Base-by-base conservation (phyloP, 2,113 vertebrate species). In the Promerops cafer region DNA sequence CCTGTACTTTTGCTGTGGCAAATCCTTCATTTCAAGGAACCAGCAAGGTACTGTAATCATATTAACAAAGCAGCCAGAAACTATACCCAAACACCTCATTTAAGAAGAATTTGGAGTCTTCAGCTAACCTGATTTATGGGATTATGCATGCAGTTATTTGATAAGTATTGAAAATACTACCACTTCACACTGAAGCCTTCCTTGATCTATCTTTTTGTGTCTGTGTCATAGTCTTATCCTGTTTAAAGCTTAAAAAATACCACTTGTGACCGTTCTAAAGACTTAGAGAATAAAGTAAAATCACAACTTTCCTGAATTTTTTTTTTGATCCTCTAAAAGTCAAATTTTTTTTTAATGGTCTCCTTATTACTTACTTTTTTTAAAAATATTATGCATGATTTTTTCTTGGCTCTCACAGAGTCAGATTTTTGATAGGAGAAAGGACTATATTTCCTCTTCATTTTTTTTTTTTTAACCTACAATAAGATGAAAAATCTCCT, bases 51-150 rank as follows among this genome's bases (percentile, higher is more conserved):
- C 92, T 91, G 93, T 92, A 96, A 97, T 95, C 96, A 97, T 93
- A 95, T 96, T 97, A 97, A 97, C 96, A 96, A 96, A 97, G 93
- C 87, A 96, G 89, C 87, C 89, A 96, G 96, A 98, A 97, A 97
- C 94, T 96, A 96, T 88, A 96, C 90, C 96, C 78, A 96, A 97
- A 96, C 83, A 97, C 89, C 91, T 96, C 89, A 97, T 96, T 94
- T 96, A 72, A 97, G 97, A 93, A 97, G 96, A 97, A 95, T 94
- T 88, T 93, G 86, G 87, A 95, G 68, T 94, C 89, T 91, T 96
- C 80, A 89, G 93, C 90, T 97, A 97, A 97, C 89, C 93, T 96
- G 95, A 94, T 96, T 98, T 97, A 96, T 91, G 91, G 95, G 93
- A 97, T 98, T 97, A 97, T 97, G 95, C 92, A 90, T 94, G 87